Base-by-base conservation (phyloP, 2,888 invertebrate genomes). In the Petrolisthes manimaculis region DNA sequence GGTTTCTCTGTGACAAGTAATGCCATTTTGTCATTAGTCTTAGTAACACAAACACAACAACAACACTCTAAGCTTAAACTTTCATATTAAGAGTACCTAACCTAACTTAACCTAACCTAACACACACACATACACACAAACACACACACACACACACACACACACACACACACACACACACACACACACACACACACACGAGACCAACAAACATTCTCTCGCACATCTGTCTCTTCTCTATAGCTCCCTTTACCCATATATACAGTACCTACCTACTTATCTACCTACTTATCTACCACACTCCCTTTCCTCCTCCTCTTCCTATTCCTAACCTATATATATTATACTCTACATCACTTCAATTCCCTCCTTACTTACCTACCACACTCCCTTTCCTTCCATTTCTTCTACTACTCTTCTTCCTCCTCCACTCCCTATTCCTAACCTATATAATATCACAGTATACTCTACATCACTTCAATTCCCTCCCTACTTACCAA, bases 141-240 rank as follows among this genome's bases (percentile, higher is more conserved):
- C 53, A 37, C n/a, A 54, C n/a, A 79, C n/a, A 79, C 54, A 51
- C 53, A 79, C 53, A n/a, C 51, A 53, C 79, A 53, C 51, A 79
- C 53, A 79, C 53, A 53, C 51, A 79, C 53, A 54, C 79, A 79
- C 51, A 53, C 79, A 79, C 79, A 79, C 79, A 79, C 77, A 77
- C 77, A 77, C 77, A 77, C 77, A 77, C 77, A 77, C 77, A 77
- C 77, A 77, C 77, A 77, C 37, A 24, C 77, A 77, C 37, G 18
- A 77, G 51, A 77, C 9, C 14, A 12, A 53, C 9, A 12, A 37
- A 37, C 51, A 12, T 12, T 37, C 37, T n/a, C 74, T 74, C n/a
- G 6, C 18, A 12, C 74, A 5, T 74, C 74, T n/a, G 9, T 6
- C n/a, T 74, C 74, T 74, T 74, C 6, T 61, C 61, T 14, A 9